These are phyloP conservation scores for Arctopsyche grandis DNA, from an alignment of 1,140 invertebrate species.

Conservation along the genomic window DNA sequence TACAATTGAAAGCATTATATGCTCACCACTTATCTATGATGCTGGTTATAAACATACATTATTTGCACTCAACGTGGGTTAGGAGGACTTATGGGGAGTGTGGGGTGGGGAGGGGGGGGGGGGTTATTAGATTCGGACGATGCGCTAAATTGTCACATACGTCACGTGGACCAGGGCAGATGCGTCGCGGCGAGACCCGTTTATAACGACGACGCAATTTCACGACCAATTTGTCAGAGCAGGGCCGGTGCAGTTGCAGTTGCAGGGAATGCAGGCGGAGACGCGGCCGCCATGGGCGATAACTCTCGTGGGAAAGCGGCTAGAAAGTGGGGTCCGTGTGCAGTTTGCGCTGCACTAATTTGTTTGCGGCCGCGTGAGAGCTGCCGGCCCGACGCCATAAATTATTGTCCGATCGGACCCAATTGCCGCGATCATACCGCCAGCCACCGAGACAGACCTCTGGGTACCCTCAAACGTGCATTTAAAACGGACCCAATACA, in stretches of 20 bases:
- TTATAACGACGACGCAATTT: slow-evolving; percentile 28
- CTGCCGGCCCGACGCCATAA: neutral
- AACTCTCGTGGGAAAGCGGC: slow-evolving; percentile 36
- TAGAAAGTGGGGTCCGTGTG: slow-evolving; percentile 31
- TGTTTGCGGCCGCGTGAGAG: slow-evolving; percentile 34
- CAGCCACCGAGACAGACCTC: too few relatives aligned
- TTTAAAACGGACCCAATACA: too few relatives aligned
- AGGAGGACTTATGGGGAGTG: too few relatives aligned
- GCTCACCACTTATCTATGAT: too few relatives aligned
- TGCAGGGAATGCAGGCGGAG: slow-evolving; percentile 4
- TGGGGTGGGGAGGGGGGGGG: too few relatives aligned
- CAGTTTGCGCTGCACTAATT: slow-evolving; percentile 35
- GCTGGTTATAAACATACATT: too few relatives aligned
- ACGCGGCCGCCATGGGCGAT: neutral
- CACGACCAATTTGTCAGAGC: slow-evolving; percentile 25
- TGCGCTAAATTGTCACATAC: neutral
- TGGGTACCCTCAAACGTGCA: too few relatives aligned
- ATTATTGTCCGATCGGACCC: neutral
- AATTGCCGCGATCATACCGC: neutral
- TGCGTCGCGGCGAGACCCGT: slow-evolving; percentile 9
- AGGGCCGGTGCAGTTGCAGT: neutral
- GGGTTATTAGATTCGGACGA: too few relatives aligned
- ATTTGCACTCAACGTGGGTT: too few relatives aligned
- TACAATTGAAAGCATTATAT: too few relatives aligned
- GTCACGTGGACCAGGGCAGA: neutral